A percentile compares a stretch with the other conserved stretches of the same genome.
Evolutionary conservation across 2,888 invertebrate genomes (phyloP).

Genomic region (Heliconius hortense): DNA sequence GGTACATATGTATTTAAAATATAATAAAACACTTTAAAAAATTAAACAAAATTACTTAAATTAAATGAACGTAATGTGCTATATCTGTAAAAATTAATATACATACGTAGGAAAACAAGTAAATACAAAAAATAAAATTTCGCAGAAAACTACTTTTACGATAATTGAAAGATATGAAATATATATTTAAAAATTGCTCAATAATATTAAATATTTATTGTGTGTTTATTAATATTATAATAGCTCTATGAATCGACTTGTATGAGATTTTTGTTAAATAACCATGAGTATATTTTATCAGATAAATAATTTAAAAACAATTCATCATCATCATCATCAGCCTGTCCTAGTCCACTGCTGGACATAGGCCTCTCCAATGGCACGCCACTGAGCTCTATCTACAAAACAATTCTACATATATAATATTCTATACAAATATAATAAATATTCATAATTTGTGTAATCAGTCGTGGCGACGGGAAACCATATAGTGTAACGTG

Average conservation of each 20-base stretch:
- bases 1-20: too few relatives aligned
- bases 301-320: not conserved
- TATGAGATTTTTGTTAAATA: not conserved
- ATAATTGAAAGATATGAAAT: not conserved
- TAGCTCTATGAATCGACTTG: not conserved
- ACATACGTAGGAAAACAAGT: not conserved
- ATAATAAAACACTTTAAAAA: not conserved
- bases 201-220: not conserved
- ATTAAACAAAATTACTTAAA: not conserved
- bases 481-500: not conserved
- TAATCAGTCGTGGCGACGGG: not conserved
- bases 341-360: too few relatives aligned
- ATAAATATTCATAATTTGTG: not conserved
- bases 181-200: not conserved
- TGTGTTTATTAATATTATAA: not conserved
- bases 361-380: too few relatives aligned
- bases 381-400: too few relatives aligned
- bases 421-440: too few relatives aligned
- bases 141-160: not conserved
- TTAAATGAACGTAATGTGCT: not conserved
- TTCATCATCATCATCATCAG: too few relatives aligned
- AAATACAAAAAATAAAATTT: not conserved
- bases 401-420: not conserved
- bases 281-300: not conserved
- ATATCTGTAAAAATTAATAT: not conserved